These are phyloP conservation scores for Florisuga fusca DNA, from an alignment of 2,797 vertebrate genomes.

Conservation along the genomic window DNA sequence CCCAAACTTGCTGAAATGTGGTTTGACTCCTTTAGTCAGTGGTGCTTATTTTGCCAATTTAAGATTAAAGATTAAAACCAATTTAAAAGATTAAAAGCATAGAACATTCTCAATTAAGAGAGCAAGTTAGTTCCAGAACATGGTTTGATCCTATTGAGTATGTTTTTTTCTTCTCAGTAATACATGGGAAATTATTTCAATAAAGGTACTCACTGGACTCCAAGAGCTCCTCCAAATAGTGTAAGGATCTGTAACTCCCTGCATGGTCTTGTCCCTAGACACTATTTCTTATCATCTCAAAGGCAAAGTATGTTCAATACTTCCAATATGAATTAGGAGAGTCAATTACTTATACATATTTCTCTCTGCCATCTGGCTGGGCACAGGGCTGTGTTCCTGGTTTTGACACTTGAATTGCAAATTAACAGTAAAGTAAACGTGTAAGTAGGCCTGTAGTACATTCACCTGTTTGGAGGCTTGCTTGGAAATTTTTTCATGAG, in stretches of 20 bases:
- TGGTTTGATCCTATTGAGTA: neutral
- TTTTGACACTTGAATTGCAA: neutral
- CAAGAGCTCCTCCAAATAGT: neutral
- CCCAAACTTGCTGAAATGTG: neutral
- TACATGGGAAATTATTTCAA: neutral
- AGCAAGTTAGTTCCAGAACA: neutral
- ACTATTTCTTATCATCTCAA: neutral
- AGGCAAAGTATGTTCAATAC: neutral
- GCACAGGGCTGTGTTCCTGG: neutral
- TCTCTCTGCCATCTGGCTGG: neutral
- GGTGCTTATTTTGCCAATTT: neutral
- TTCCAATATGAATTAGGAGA: neutral
- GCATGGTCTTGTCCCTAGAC: neutral
- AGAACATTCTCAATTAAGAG: neutral
- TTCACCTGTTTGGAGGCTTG: neutral
- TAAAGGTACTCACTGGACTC: neutral
- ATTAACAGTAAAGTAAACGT: neutral
- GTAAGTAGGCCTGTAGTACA: neutral
- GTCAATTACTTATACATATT: neutral
- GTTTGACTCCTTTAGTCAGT: neutral
- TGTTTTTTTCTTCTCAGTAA: neutral
- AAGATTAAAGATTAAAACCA: neutral
- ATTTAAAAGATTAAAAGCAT: neutral
- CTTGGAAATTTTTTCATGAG: neutral
- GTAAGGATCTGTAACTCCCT: neutral